These are phyloP conservation scores for Montipora capricornis DNA, from an alignment of 64 coral and sea anemone genomes.

Conservation along the genomic window DNA sequence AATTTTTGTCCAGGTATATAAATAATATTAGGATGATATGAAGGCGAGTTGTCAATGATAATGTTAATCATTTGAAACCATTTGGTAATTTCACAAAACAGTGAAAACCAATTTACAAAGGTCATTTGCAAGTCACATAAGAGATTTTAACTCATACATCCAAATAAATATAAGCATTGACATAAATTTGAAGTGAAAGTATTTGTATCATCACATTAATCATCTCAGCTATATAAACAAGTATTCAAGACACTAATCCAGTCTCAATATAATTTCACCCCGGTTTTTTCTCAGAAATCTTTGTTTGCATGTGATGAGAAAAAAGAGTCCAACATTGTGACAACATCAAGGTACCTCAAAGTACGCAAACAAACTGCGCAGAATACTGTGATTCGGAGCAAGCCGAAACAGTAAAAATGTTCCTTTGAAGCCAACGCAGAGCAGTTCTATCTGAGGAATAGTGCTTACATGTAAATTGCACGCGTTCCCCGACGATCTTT, in stretches of 20 bases:
- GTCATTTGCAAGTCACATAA: neutral
- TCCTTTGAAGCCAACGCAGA: neutral
- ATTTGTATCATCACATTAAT: neutral
- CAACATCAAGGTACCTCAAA: neutral
- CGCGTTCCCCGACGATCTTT: neutral
- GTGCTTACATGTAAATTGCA: neutral
- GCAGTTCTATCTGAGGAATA: neutral
- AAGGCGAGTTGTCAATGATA: too few species aligned
- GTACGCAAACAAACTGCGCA: conserved; percentile 7
- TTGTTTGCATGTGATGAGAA: neutral
- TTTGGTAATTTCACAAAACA: neutral
- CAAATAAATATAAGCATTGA: neutral
- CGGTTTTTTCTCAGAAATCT: neutral
- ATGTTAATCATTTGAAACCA: too few species aligned
- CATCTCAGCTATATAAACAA: conserved; percentile 12
- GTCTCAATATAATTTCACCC: neutral
- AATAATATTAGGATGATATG: too few species aligned
- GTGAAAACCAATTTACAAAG: neutral
- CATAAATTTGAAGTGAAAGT: neutral
- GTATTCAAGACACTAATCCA: neutral
- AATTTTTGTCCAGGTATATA: too few species aligned
- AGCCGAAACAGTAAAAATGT: neutral
- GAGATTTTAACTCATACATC: neutral
- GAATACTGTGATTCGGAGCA: conserved; percentile 8
- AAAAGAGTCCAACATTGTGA: neutral